phyloP scores from a whole-genome alignment of 2,888 invertebrate species.

The Pammene fasciana region DNA sequence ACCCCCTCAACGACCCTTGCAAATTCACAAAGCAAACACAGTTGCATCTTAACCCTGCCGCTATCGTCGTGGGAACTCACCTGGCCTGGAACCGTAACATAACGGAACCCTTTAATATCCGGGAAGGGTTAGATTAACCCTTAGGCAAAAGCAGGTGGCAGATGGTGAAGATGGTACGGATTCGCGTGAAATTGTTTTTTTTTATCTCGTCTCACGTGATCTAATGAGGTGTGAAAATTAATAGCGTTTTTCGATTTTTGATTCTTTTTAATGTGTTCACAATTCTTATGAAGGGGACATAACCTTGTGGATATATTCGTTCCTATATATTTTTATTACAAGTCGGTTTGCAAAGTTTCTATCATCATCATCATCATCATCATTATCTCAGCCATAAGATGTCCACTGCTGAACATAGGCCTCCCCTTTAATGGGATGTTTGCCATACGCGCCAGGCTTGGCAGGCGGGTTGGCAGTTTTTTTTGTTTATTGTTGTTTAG shows the following conservation, averaged over 20 bases:
- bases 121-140: conserved; percentile 59
- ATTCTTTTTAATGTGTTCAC: conserved; percentile 1
- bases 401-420: too few species aligned
- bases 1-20: conserved; percentile 43
- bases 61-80: conserved; percentile 77
- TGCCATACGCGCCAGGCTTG: too few species aligned
- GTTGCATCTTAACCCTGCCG: conserved; percentile 61
- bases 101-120: conserved; percentile 74
- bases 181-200: conserved; percentile 80
- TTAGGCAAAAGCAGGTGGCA: conserved; percentile 71
- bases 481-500: too few species aligned
- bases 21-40: conserved; percentile 54
- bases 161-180: conserved; percentile 78
- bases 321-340: too few species aligned
- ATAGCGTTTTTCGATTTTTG: conserved; percentile 59
- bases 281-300: not conserved
- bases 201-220: conserved; percentile 67
- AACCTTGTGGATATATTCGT: not conserved
- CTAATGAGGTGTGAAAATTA: conserved; percentile 78
- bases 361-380: too few species aligned
- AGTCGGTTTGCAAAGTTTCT: too few species aligned
- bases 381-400: too few species aligned
- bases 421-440: too few species aligned
- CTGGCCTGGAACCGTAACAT: conserved; percentile 72
- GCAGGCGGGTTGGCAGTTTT: too few species aligned